A percentile compares a stretch with the other conserved stretches of the same genome.
phyloP scores from a whole-genome alignment of 2,797 vertebrate species.

The Simalia tracyae region DNA sequence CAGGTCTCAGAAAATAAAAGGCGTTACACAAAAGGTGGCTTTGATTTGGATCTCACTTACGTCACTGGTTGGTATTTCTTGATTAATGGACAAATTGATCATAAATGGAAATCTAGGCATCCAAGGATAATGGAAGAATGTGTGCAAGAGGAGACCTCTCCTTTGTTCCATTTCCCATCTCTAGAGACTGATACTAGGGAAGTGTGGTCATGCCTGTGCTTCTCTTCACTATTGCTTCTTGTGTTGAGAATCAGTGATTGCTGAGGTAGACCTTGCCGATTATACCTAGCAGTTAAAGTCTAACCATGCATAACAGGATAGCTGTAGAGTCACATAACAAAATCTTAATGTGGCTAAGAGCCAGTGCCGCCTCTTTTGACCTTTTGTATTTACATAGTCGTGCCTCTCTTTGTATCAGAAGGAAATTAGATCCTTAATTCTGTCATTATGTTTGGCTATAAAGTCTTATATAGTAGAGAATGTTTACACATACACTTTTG shows the following conservation, averaged over 20 bases:
- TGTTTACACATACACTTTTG: not conserved
- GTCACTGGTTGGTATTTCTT: slow-evolving; percentile 83
- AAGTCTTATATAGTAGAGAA: not conserved
- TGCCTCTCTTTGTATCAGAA: not conserved
- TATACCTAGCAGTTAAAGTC: slow-evolving; percentile 7
- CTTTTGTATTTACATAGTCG: not conserved
- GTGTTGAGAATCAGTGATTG: not conserved
- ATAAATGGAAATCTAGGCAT: not conserved
- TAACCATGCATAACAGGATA: not conserved
- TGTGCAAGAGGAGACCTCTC: not conserved
- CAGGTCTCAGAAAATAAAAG: slow-evolving; percentile 96
- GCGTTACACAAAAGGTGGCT: slow-evolving; percentile 91
- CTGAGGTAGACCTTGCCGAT: not conserved
- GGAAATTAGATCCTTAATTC: not conserved
- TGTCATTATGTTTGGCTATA: not conserved
- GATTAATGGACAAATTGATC: not conserved
- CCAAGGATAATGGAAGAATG: not conserved
- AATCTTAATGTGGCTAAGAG: not conserved
- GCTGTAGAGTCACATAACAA: not conserved
- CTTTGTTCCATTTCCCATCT: not conserved
- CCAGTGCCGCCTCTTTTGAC: not conserved
- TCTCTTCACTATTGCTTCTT: not conserved
- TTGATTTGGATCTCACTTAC: slow-evolving; percentile 96
- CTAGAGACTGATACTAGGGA: not conserved
- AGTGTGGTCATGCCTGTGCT: not conserved